Conservation (phyloP, 53 echinoderm and acorn worm species). For the Pentamera pediparva region DNA sequence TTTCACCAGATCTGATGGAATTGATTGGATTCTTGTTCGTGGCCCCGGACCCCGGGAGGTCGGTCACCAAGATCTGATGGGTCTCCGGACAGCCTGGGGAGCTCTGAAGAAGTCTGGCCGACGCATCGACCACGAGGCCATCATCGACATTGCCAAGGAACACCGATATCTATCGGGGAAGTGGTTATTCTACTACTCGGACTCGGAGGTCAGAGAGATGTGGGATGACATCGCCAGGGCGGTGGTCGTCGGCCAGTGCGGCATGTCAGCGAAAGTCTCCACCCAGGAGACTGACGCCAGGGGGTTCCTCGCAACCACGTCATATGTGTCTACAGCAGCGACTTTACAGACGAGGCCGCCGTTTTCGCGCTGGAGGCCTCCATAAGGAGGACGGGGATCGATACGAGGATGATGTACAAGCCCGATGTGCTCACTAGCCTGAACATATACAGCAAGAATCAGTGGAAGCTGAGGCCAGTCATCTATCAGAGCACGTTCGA, state of each 20-base stretch:
- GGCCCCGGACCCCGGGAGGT: neutral
- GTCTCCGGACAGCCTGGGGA: constrained; percentile 27
- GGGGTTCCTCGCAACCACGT: neutral
- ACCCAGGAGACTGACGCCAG: neutral
- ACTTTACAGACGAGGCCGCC: constrained; percentile 33
- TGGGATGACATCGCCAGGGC: constrained; percentile 46
- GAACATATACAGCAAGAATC: constrained; percentile 41
- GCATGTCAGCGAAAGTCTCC: constrained; percentile 40
- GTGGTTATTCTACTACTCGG: constrained; percentile 31
- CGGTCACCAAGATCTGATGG: constrained; percentile 12
- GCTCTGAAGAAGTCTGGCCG: constrained; percentile 21
- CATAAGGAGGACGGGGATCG: constrained; percentile 30
- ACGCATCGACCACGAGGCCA: constrained; percentile 15
- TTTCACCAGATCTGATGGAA: constrained; percentile 44
- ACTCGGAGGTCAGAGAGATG: constrained; percentile 19
- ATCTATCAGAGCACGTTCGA: no score
- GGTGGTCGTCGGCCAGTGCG: constrained; percentile 14
- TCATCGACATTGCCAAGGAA: constrained; percentile 33
- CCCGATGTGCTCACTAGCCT: constrained; percentile 49
- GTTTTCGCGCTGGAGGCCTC: constrained; percentile 23
- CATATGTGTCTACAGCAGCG: constrained; percentile 42
- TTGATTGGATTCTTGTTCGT: constrained; percentile 35
- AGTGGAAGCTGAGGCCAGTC: no score
- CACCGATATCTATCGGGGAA: constrained; percentile 30
- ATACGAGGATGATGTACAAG: constrained; percentile 38